These are phyloP conservation scores for Lagocephalus sceleratus DNA, from an alignment of 2,797 vertebrate genomes.

Conservation along the genomic window DNA sequence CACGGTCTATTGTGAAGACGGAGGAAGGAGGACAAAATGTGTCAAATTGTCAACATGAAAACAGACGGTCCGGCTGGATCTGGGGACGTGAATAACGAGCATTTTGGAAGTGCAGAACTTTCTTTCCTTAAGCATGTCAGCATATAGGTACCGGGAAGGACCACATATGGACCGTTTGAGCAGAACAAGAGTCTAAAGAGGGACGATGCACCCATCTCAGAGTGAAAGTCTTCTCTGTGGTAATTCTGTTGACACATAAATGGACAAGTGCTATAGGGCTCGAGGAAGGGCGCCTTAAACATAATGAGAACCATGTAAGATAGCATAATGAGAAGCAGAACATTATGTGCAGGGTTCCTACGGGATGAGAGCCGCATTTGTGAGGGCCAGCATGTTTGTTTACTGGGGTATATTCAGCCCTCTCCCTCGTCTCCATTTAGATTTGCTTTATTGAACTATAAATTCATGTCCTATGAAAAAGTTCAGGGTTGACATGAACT, in stretches of 20 bases:
- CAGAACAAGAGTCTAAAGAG: constrained; percentile 33
- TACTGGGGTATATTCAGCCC: constrained; percentile 5
- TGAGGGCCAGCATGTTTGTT: constrained; percentile 30
- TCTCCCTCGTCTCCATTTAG: neutral
- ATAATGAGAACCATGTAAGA: constrained; percentile 64
- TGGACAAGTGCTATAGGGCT: constrained; percentile 52
- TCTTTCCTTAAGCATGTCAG: neutral
- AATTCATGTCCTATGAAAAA: too few species aligned
- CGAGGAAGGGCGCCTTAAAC: constrained; percentile 44
- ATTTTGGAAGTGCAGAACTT: neutral
- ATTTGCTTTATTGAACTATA: neutral
- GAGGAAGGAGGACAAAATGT: constrained; percentile 32
- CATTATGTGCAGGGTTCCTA: constrained; percentile 43
- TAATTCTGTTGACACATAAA: constrained; percentile 67
- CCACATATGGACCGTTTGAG: constrained; percentile 39
- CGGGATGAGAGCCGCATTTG: constrained; percentile 51
- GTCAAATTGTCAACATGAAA: constrained; percentile 18
- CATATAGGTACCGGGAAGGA: constrained; percentile 27
- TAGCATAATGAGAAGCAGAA: constrained; percentile 59
- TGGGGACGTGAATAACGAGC: neutral
- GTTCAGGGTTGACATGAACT: too few species aligned
- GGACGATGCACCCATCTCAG: constrained; percentile 38
- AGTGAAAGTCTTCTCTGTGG: constrained; percentile 47
- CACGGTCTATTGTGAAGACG: constrained; percentile 37
- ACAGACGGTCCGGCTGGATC: neutral